Evolutionary conservation across 2,888 invertebrate genomes (phyloP), one percentile per base, ranked within the genome.

Genomic region (Drosophila siamana): DNA sequence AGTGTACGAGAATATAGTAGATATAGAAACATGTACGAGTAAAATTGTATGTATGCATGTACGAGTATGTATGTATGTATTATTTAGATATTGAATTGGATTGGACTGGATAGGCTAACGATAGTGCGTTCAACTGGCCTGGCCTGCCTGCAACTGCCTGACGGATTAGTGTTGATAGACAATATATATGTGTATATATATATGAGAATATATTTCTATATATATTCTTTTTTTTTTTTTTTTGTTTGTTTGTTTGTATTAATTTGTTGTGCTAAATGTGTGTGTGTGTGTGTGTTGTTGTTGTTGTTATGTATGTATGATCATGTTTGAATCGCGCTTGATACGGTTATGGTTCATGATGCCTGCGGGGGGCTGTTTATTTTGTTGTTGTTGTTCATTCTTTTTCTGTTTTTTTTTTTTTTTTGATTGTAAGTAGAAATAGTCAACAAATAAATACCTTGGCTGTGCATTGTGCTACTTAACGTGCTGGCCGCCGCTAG

Each of bases 401-500:
- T n/a, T 28, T 4, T 46, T 24, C 15, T 8, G 4, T 44, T 44
- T 1, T 13, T 24, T 26, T 24, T 1, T 22, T 46, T 26, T 6
- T 16, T 22, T 26, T n/a, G 33, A 4, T 33, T 54, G 13, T 64
- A 30, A 33, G 41, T 59, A 78, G 40, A 71, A 76, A 82, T 74
- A 85, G 75, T 71, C 44, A 89, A 79, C 82, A 88, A 90, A 86
- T 89, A 91, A 90, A 91, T 92, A 92, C 92, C 92, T 92, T 92
- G 92, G 66, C 78, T 88, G 66, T 91, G 90, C 69, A 91, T 76
- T 78, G 91, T 87, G 78, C 80, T 84, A 91, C 90, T 90, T 88
- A 91, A 82, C 78, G 92, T 90, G 80, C 91, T 91, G 61, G 91
- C 91, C 68, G 92, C 91, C 61, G 92, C 88, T 48, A 92, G 75